Evolutionary conservation across 1,140 invertebrate genomes (phyloP).

Genomic region (Agraylea sexmaculata): DNA sequence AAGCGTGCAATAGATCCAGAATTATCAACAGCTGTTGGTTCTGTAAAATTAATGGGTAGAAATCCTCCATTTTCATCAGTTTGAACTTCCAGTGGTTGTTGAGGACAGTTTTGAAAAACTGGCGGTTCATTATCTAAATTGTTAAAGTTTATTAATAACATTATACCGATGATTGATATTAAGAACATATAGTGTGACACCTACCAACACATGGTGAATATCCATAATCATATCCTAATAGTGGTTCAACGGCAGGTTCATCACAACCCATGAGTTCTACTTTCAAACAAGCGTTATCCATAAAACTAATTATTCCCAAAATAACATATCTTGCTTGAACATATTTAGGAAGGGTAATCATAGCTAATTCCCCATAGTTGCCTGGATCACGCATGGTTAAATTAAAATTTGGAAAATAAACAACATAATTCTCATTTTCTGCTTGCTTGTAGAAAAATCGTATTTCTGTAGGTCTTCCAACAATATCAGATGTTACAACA

Average conservation of each 20-base stretch:
- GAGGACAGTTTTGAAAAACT: constrained; percentile 90
- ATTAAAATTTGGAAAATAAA: constrained; percentile 94
- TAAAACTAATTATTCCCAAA: constrained; percentile 87
- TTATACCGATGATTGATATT: neutral
- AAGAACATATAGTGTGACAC: constrained; percentile 19
- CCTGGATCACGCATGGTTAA: constrained; percentile 85
- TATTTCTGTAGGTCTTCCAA: constrained; percentile 88
- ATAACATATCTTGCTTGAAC: constrained; percentile 89
- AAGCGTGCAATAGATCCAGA: constrained; percentile 85
- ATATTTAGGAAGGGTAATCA: constrained; percentile 88
- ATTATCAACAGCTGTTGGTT: constrained; percentile 86
- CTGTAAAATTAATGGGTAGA: constrained; percentile 81
- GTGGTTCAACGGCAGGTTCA: constrained; percentile 61
- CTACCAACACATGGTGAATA: constrained; percentile 83
- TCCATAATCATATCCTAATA: constrained; percentile 87
- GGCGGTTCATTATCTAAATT: constrained; percentile 83
- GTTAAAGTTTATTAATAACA: constrained; percentile 5
- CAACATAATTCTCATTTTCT: constrained; percentile 87
- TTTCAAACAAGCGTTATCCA: constrained; percentile 92
- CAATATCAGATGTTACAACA: constrained; percentile 89
- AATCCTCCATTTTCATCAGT: constrained; percentile 77
- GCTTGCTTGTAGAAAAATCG: constrained; percentile 94
- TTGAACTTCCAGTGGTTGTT: constrained; percentile 79
- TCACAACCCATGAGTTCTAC: constrained; percentile 95
- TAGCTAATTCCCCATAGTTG: constrained; percentile 88